A percentile compares a stretch with the other conserved stretches of the same genome.
Conservation (phyloP, 2,797 vertebrate species). For the Sebastes ruberrimus region DNA sequence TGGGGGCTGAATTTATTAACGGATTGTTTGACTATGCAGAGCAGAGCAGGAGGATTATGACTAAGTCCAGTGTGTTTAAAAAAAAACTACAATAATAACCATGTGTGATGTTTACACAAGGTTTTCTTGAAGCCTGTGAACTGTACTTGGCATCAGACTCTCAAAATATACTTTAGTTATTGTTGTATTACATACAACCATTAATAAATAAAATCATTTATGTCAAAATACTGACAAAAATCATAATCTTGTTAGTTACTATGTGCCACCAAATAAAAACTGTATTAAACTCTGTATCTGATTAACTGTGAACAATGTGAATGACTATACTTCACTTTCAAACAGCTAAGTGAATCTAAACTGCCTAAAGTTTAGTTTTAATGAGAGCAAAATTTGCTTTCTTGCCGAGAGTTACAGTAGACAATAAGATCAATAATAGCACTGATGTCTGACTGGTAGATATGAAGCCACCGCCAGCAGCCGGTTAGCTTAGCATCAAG, state of each 20-base stretch:
- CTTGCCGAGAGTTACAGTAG: background rate
- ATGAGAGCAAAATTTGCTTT: background rate
- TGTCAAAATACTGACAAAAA: background rate
- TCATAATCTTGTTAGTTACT: background rate
- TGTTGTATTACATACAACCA: background rate
- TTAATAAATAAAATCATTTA: background rate
- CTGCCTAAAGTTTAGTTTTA: background rate
- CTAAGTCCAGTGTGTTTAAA: conserved; percentile 35
- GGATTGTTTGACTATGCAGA: conserved; percentile 56
- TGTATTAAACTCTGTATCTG: background rate
- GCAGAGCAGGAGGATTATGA: conserved; percentile 35
- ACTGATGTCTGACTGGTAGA: background rate
- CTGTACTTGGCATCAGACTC: background rate
- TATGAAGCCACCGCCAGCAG: too few relatives aligned
- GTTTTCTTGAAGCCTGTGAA: conserved; percentile 1
- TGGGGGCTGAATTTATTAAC: conserved; percentile 60
- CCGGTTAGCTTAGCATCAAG: background rate
- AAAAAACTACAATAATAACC: conserved; percentile 39
- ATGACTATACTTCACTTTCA: background rate
- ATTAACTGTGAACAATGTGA: background rate
- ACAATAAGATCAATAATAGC: background rate
- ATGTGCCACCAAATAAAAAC: background rate
- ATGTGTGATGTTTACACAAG: conserved; percentile 35
- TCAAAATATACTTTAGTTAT: background rate
- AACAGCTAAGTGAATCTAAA: background rate